phyloP scores from a whole-genome alignment of 2,113 vertebrate species.

The Hemibagrus wyckioides region DNA sequence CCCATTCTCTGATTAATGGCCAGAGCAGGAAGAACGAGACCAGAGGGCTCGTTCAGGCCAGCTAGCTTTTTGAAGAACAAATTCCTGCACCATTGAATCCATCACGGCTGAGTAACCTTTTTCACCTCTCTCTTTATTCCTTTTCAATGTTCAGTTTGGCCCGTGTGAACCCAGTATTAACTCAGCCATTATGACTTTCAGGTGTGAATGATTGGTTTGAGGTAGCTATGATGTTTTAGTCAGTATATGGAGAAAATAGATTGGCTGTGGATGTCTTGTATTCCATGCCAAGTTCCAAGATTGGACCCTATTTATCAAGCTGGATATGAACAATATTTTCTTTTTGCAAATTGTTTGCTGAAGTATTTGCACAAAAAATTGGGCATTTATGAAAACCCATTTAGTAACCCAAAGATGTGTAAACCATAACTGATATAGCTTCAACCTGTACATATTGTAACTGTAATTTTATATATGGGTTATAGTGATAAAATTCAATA shows the following conservation, averaged over 20 bases:
- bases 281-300: background rate
- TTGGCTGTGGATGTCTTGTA: background rate
- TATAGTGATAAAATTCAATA: background rate
- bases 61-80: constrained; percentile 37
- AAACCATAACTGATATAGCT: too few relatives aligned
- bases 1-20: constrained; percentile 53
- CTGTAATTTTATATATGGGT: background rate
- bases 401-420: background rate
- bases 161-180: background rate
- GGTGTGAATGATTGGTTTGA: background rate
- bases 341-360: background rate
- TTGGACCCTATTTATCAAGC: background rate
- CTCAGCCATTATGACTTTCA: background rate
- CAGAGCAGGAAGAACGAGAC: constrained; percentile 39
- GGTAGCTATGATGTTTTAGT: background rate
- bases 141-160: background rate
- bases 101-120: constrained; percentile 42
- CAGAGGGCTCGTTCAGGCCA: constrained; percentile 40
- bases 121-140: constrained; percentile 12
- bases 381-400: background rate
- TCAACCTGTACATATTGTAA: background rate
- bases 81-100: constrained; percentile 36
- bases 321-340: background rate
- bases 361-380: background rate
- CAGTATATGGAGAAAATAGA: background rate